Percentiles rank a stretch among this genome's conserved stretches.
These are phyloP conservation scores for Gymnarchus niloticus DNA, from an alignment of 2,113 vertebrate genomes.

Conservation along the genomic window DNA sequence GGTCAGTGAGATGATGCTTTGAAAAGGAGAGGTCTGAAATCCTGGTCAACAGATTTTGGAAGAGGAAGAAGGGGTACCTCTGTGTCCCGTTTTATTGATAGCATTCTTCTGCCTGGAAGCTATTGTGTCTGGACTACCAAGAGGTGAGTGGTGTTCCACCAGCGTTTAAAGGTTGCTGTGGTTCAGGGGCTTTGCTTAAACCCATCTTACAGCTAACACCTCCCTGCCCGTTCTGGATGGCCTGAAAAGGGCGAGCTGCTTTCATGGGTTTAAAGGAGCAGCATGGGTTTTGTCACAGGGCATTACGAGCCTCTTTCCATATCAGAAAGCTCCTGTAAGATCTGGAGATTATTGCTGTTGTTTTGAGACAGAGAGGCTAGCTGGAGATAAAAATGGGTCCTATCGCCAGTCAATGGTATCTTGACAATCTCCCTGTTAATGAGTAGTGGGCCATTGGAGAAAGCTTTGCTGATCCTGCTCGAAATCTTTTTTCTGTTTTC, in stretches of 20 bases:
- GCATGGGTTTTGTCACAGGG: background rate
- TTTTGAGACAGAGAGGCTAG: background rate
- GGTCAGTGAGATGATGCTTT: background rate
- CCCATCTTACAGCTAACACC: conserved; percentile 55
- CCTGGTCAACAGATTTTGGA: background rate
- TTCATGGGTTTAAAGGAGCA: conserved; percentile 3
- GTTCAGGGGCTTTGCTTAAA: conserved; percentile 57
- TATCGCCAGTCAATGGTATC: background rate
- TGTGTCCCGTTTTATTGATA: background rate
- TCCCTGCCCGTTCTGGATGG: background rate
- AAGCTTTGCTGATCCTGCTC: too few relatives aligned
- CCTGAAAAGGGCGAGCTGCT: conserved; percentile 12
- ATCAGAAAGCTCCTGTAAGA: background rate
- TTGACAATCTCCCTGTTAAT: background rate
- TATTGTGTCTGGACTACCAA: background rate
- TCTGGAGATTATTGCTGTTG: background rate
- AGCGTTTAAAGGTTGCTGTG: conserved; percentile 38
- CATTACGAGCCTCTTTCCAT: background rate
- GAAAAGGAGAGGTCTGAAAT: background rate
- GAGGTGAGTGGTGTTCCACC: conserved; percentile 29
- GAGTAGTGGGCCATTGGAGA: background rate
- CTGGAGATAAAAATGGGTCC: background rate
- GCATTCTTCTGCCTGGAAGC: background rate
- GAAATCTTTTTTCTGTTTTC: background rate
- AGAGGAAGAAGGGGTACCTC: background rate